Evolutionary conservation across 2,113 vertebrate species (phyloP).

Genomic region (Lanius ludovicianus): DNA sequence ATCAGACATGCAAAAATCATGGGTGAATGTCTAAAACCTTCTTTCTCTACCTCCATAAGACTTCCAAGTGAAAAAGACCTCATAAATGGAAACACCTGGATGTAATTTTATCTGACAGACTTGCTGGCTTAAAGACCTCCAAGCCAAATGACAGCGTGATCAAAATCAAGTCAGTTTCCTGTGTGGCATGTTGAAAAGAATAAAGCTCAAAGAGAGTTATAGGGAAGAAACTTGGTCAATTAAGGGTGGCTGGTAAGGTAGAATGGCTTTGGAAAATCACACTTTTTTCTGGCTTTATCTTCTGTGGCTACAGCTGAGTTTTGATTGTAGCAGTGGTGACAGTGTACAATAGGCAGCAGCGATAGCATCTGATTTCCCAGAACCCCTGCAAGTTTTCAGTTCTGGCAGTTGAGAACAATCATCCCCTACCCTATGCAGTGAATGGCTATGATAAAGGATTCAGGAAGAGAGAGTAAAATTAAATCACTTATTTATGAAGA

Average conservation of each 20-base stretch:
- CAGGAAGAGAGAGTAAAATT: neutral
- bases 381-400: neutral
- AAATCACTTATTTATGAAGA: neutral
- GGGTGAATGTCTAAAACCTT: neutral
- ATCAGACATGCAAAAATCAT: neutral
- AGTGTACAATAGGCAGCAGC: neutral
- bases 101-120: neutral
- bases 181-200: constrained; percentile 1
- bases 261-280: neutral
- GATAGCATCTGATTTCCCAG: constrained; percentile 4
- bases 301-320: neutral
- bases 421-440: neutral
- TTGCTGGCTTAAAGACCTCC: neutral
- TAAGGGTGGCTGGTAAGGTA: neutral
- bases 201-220: neutral
- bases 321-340: neutral
- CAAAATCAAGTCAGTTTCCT: neutral
- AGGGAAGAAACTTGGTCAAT: neutral
- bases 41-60: neutral
- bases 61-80: neutral
- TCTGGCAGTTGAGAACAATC: neutral
- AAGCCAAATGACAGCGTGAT: neutral
- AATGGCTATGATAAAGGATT: neutral
- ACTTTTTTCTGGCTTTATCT: neutral
- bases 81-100: neutral